phyloP scores from a whole-genome alignment of 2,113 vertebrate genomes.

The Brienomyrus longianalis region DNA sequence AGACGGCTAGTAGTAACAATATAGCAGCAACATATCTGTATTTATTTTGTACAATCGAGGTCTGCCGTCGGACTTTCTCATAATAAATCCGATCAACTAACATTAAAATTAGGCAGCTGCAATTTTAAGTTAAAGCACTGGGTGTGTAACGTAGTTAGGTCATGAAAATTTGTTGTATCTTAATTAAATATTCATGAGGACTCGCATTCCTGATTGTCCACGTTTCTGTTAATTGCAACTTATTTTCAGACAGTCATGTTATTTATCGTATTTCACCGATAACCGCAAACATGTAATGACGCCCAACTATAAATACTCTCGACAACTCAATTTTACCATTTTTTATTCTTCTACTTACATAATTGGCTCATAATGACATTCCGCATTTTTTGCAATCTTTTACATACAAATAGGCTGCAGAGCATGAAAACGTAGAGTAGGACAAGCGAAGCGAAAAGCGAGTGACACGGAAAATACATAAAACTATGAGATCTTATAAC shows the following conservation, averaged over 20 bases:
- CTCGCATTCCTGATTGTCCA: not conserved
- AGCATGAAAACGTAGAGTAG: not conserved
- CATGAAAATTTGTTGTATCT: not conserved
- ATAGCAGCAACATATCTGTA: slow-evolving; percentile 50
- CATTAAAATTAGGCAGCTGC: not conserved
- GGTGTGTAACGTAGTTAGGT: not conserved
- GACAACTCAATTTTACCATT: not conserved
- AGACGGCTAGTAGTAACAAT: slow-evolving; percentile 49
- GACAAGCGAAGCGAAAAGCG: not conserved
- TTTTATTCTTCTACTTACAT: not conserved
- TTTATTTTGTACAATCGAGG: slow-evolving; percentile 42
- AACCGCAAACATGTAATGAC: not conserved
- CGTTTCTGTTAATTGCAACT: not conserved
- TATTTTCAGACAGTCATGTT: not conserved
- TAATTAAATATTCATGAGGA: not conserved
- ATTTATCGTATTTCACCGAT: not conserved
- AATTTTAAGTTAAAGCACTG: not conserved
- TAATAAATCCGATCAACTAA: not conserved
- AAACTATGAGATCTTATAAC: not conserved
- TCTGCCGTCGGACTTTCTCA: not conserved
- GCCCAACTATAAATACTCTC: not conserved
- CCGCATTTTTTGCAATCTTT: not conserved
- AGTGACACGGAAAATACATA: not conserved
- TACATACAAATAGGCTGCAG: not conserved
- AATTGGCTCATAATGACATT: not conserved